A percentile compares a stretch with the other conserved stretches of the same genome.
These are phyloP conservation scores for Eretmocerus hayati DNA, from an alignment of 2,888 invertebrate species.

Conservation along the genomic window DNA sequence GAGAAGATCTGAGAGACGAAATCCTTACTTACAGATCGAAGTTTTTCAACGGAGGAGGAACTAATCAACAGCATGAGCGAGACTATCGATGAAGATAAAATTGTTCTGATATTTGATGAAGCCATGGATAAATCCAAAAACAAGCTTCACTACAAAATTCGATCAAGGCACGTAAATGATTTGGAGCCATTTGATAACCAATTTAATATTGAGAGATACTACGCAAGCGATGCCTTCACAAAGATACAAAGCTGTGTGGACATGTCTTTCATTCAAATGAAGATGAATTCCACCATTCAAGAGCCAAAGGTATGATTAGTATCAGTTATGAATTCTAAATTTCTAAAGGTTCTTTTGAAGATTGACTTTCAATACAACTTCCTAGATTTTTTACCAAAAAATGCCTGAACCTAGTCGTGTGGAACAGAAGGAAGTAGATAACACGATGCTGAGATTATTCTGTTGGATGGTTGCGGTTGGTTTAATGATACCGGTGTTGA, in stretches of 20 bases:
- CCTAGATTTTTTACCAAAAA: conserved; percentile 31
- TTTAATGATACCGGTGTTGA: conserved; percentile 34
- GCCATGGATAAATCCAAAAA: conserved; percentile 14
- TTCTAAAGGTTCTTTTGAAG: not conserved
- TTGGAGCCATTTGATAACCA: conserved; percentile 13
- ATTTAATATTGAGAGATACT: not conserved
- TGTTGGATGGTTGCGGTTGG: conserved; percentile 24
- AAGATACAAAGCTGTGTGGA: conserved; percentile 8
- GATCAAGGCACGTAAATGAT: conserved; percentile 20
- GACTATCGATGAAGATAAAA: not conserved
- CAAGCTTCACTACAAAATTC: conserved; percentile 36
- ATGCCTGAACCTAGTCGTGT: conserved; percentile 34
- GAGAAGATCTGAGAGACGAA: too few relatives aligned
- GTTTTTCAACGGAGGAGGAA: conserved; percentile 30
- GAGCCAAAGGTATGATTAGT: too few relatives aligned
- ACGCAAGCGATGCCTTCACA: not conserved
- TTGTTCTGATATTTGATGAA: not conserved
- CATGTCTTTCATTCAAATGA: conserved; percentile 3
- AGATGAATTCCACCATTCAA: not conserved
- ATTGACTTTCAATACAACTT: not conserved
- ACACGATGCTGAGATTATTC: conserved; percentile 14
- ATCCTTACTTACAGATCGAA: too few relatives aligned
- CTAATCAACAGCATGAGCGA: conserved; percentile 24
- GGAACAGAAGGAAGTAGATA: conserved; percentile 9
- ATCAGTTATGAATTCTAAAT: not conserved